Base-by-base conservation (phyloP, 2,797 vertebrate genomes). In the Thunnus albacares region DNA sequence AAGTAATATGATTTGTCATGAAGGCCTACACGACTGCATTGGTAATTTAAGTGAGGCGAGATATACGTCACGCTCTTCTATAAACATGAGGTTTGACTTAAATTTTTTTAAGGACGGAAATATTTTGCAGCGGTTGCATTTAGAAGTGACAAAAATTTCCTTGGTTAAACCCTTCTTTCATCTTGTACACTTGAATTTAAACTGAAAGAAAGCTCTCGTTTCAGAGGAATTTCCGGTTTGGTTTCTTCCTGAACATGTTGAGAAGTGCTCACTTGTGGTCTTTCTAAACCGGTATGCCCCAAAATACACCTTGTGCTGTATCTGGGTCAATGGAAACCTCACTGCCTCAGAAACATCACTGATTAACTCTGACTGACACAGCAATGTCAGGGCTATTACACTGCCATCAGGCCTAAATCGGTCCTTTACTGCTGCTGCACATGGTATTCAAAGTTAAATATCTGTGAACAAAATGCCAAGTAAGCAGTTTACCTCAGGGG, bases 361-460 rank as follows among this genome's bases (percentile, higher is more conserved):
- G 65, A 92, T 92, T 89, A 86, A 92, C 83, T 18, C 62, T 35
- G 11, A 80, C 57, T 86, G 79, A 82, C 74, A 81, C 55, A 53
- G 77, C 30, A 77, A 28, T 61, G 56, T 56, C 9, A 57, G 26
- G 78, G 55, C 26, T 70, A 47, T 86, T 84, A 83, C 61, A 65
- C 49, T 3, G 13, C 56, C 75, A 60, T 78, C 63, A 79, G 61
- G 28, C 15, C 35, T 63, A 30, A 81, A 80, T 53, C 15, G 28
- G 53, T 57, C 43, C 38, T 87, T 85, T 75, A 83, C 72, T 41
- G 28, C 45, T 75, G 64, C 66, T 43, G 1, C 65, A 64, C 81
- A 65, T 62, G 67, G 11, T 15, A 68, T 78, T 85, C 70, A 58
- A 88, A 80, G 83, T 81, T 75, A 72, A 79, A 63, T 66, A 38